Evolutionary conservation across 2,797 vertebrate species (phyloP).

Genomic region (Xiphophorus birchmanni): DNA sequence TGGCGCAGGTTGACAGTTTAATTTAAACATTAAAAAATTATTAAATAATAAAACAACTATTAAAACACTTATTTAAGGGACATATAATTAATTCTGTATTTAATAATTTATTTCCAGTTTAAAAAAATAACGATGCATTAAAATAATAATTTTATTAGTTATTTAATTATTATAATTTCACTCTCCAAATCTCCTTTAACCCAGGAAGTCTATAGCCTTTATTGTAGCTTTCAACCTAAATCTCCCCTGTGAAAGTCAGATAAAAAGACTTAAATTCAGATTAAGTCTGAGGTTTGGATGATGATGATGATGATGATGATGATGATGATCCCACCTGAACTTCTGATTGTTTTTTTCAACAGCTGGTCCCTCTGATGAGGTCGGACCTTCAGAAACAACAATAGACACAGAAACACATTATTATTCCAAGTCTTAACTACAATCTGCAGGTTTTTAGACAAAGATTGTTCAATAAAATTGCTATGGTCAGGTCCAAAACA

Average conservation of each 20-base stretch:
- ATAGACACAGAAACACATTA: neutral
- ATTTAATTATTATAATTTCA: neutral
- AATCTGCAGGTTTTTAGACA: neutral
- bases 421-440: neutral
- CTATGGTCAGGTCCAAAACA: neutral
- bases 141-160: neutral
- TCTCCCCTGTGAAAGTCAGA: neutral
- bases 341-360: neutral
- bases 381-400: neutral
- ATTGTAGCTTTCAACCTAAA: neutral
- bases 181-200: neutral
- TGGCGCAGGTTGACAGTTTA: too few relatives aligned
- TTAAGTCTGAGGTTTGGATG: neutral
- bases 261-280: neutral
- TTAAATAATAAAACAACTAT: too few relatives aligned
- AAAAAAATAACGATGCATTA: neutral
- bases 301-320: neutral
- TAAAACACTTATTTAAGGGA: too few relatives aligned
- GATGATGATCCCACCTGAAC: neutral
- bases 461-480: neutral
- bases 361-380: neutral
- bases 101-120: neutral
- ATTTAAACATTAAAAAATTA: too few relatives aligned
- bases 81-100: neutral
- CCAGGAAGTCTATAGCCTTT: neutral